These are phyloP conservation scores for Archilochus colubris DNA, from an alignment of 2,113 vertebrate genomes.

Conservation along the genomic window DNA sequence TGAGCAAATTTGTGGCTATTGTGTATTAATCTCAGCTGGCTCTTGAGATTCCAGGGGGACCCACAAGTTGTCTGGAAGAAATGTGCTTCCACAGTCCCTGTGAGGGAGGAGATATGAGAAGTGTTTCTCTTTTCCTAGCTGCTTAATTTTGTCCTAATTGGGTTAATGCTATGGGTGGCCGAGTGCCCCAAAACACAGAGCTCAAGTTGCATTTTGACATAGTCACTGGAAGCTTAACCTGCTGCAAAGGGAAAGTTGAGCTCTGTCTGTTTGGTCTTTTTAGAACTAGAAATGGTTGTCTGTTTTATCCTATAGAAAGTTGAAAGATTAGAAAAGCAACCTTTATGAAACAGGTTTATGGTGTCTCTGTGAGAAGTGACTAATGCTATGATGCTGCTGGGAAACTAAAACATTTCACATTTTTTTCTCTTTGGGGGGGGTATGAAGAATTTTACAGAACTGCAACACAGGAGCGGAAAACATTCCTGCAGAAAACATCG, in stretches of 20 bases:
- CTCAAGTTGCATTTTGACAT: constrained; percentile 13
- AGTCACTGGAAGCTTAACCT: neutral
- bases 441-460: neutral
- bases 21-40: neutral
- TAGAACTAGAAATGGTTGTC: neutral
- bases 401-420: neutral
- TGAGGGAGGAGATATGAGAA: neutral
- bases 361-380: neutral
- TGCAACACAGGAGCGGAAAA: neutral
- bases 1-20: neutral
- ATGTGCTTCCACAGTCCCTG: neutral
- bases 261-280: constrained; percentile 16
- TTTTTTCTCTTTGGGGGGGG: neutral
- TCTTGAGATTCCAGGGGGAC: neutral
- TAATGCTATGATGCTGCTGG: neutral
- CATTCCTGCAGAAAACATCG: neutral
- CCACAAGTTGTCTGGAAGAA: neutral
- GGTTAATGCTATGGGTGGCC: neutral
- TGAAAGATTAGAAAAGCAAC: neutral
- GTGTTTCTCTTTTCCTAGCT: constrained; percentile 1
- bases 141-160: constrained; percentile 27
- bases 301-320: neutral
- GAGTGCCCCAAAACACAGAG: neutral
- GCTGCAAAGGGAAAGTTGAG: neutral
- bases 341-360: neutral